A percentile compares a stretch with the other conserved stretches of the same genome.
phyloP scores from a whole-genome alignment of 2,797 vertebrate species.

The Coilia nasus region DNA sequence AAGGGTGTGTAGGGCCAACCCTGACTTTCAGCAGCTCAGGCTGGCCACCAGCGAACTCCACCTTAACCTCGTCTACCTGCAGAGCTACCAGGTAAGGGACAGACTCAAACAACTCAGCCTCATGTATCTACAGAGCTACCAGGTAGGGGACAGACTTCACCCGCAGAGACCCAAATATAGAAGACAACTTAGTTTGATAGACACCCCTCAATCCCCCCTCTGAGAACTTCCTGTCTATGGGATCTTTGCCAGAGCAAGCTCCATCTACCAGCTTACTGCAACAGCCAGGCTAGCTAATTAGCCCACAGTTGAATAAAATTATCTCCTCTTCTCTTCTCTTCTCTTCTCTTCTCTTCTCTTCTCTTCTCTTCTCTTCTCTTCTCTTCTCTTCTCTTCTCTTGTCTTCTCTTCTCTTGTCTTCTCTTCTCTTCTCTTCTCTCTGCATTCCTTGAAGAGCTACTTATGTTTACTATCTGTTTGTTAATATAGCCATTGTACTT shows the following conservation, averaged over 20 bases:
- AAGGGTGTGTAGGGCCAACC: conserved; percentile 27
- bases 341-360: not conserved
- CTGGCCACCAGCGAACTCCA: conserved; percentile 60
- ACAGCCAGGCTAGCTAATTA: no score
- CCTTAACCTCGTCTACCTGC: conserved; percentile 58
- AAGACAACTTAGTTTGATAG: no score
- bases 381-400: not conserved
- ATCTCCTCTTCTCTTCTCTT: not conserved
- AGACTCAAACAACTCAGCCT: no score
- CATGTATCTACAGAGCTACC: not conserved
- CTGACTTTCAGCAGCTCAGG: conserved; percentile 53
- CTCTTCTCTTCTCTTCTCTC: not conserved
- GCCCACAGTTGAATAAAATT: no score
- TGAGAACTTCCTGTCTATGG: no score
- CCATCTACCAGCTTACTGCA: no score
- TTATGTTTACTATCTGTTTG: no score
- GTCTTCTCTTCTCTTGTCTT: not conserved
- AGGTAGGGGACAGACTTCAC: not conserved
- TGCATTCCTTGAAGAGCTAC: no score
- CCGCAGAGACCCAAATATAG: no score
- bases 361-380: not conserved
- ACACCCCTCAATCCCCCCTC: no score
- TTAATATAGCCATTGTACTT: no score
- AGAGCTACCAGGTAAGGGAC: conserved; percentile 57
- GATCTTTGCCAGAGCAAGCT: no score